Conservation (phyloP, 2,113 vertebrate genomes). For the Tichodroma muraria region DNA sequence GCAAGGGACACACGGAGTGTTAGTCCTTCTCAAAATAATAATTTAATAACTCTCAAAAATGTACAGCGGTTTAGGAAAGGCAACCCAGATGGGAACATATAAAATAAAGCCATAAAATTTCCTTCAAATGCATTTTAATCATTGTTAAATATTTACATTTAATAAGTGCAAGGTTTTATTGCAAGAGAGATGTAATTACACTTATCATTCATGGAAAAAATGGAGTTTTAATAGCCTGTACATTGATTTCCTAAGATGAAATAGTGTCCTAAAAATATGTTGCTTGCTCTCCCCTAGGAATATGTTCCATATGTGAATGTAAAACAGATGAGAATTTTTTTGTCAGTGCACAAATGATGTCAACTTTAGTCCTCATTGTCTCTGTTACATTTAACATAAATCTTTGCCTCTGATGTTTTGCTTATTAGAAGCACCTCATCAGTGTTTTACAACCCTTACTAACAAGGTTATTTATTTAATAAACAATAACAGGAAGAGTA, state of each 20-base stretch:
- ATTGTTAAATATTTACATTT: slow-evolving; percentile 81
- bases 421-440: slow-evolving; percentile 52
- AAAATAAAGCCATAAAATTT: slow-evolving; percentile 76
- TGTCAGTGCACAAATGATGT: neutral
- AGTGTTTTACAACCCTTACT: slow-evolving; percentile 49
- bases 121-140: slow-evolving; percentile 76
- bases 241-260: slow-evolving; percentile 73
- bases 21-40: slow-evolving; percentile 73
- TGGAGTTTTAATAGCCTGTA: slow-evolving; percentile 69
- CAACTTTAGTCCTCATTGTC: neutral
- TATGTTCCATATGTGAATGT: slow-evolving; percentile 45
- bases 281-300: neutral
- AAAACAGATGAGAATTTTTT: slow-evolving; percentile 47
- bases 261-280: slow-evolving; percentile 65
- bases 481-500: slow-evolving; percentile 28
- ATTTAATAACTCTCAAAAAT: slow-evolving; percentile 71
- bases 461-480: slow-evolving; percentile 57
- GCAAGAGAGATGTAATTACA: slow-evolving; percentile 72
- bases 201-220: slow-evolving; percentile 76
- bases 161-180: slow-evolving; percentile 74
- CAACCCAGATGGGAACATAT: slow-evolving; percentile 74
- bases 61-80: slow-evolving; percentile 65
- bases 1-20: slow-evolving; percentile 50
- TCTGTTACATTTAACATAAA: slow-evolving; percentile 18
- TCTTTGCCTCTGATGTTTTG: slow-evolving; percentile 2